Evolutionary conservation across 2,797 vertebrate species (phyloP).

Genomic region (Schizopygopsis pylzovi): DNA sequence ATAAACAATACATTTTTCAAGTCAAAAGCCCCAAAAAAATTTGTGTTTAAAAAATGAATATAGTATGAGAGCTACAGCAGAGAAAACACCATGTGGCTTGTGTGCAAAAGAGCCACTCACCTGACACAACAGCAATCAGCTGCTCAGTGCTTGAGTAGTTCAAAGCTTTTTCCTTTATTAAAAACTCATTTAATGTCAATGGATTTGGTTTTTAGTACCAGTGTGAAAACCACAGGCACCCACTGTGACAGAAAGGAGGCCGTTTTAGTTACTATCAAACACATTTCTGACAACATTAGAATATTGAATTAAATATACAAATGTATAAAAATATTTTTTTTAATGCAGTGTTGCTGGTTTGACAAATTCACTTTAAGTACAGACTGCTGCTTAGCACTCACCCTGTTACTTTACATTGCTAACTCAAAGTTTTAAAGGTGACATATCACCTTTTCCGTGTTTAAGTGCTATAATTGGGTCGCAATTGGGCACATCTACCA

Average conservation of each 20-base stretch:
- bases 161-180: neutral
- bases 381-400: neutral
- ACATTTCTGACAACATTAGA: neutral
- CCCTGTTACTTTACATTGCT: neutral
- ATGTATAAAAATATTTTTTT: neutral
- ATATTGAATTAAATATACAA: neutral
- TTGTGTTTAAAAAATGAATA: neutral
- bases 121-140: neutral
- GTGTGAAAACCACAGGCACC: neutral
- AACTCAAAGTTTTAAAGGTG: neutral
- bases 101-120: neutral
- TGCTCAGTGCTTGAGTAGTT: neutral
- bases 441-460: too few relatives aligned
- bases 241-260: neutral
- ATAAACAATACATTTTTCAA: neutral
- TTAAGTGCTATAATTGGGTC: too few relatives aligned
- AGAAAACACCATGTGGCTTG: neutral
- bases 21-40: neutral
- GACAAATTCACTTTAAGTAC: neutral
- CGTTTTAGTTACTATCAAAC: too few relatives aligned
- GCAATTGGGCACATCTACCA: too few relatives aligned
- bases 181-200: slow-evolving; percentile 11
- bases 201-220: neutral
- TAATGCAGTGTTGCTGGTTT: neutral
- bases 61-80: neutral